Conservation (phyloP, 2,113 vertebrate species). For the Halcyon malimbica region DNA sequence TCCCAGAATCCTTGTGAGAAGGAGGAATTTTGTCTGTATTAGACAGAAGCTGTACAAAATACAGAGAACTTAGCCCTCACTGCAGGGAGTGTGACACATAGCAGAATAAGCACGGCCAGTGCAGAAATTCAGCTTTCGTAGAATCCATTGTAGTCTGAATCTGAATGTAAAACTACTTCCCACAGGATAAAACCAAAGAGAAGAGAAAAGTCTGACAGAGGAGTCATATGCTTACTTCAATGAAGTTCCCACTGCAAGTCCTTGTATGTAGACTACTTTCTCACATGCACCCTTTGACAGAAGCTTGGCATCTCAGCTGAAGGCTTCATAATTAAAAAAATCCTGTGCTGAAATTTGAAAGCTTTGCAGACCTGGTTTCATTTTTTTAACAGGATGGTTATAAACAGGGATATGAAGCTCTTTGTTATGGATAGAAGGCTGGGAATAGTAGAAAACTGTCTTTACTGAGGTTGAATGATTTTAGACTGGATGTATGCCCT, state of each 20-base stretch:
- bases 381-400: slow-evolving; percentile 9
- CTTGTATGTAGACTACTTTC: neutral
- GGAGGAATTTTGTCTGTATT: slow-evolving; percentile 50
- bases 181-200: slow-evolving; percentile 36
- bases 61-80: slow-evolving; percentile 41
- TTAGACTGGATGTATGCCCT: slow-evolving; percentile 11
- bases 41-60: slow-evolving; percentile 40
- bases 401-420: slow-evolving; percentile 24
- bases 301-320: slow-evolving; percentile 21
- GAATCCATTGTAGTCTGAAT: slow-evolving; percentile 50
- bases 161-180: slow-evolving; percentile 44
- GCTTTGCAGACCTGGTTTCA: neutral
- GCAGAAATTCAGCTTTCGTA: slow-evolving; percentile 38
- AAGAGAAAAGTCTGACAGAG: neutral
- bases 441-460: slow-evolving; percentile 36
- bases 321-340: slow-evolving; percentile 24
- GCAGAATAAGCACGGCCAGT: neutral
- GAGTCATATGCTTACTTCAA: neutral
- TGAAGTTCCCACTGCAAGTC: slow-evolving; percentile 1
- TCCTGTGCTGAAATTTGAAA: neutral
- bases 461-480: neutral
- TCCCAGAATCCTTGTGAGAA: slow-evolving; percentile 15
- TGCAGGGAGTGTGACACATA: neutral
- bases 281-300: neutral
- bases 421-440: slow-evolving; percentile 24